These are phyloP conservation scores for Xestia rhomboidea DNA, from an alignment of 2,888 invertebrate genomes.

Conservation along the genomic window DNA sequence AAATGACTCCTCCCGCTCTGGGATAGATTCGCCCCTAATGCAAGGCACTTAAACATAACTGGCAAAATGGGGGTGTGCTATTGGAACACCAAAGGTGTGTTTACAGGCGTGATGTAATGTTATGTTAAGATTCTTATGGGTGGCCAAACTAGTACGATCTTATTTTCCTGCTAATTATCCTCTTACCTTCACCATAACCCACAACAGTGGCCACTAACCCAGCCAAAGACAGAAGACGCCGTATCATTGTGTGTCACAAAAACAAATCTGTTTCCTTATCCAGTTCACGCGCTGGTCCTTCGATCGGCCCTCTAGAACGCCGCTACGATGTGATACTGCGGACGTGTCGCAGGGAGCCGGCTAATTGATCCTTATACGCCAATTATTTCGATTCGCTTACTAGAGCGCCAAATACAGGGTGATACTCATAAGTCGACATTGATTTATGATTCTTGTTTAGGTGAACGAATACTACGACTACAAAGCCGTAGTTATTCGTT, in stretches of 20 bases:
- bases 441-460: conserved; percentile 4
- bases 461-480: too few relatives aligned
- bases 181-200: conserved; percentile 49
- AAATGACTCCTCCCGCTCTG: too few relatives aligned
- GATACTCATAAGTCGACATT: conserved; percentile 13
- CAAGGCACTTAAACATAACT: background rate
- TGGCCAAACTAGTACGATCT: background rate
- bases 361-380: conserved; percentile 67
- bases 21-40: background rate
- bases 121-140: background rate
- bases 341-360: conserved; percentile 13
- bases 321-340: conserved; percentile 17
- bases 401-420: conserved; percentile 48
- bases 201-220: conserved; percentile 29
- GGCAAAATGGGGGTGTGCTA: background rate
- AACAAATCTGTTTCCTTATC: background rate
- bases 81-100: background rate
- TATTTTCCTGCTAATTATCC: background rate
- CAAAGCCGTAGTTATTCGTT: too few relatives aligned
- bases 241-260: conserved; percentile 42
- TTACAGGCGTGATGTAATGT: background rate
- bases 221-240: conserved; percentile 23
- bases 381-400: conserved; percentile 70
- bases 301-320: conserved; percentile 32
- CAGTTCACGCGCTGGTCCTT: conserved; percentile 20